A percentile compares a stretch with the other conserved stretches of the same genome.
phyloP scores from a whole-genome alignment of 2,113 vertebrate genomes.

The Cebus imitator region DNA sequence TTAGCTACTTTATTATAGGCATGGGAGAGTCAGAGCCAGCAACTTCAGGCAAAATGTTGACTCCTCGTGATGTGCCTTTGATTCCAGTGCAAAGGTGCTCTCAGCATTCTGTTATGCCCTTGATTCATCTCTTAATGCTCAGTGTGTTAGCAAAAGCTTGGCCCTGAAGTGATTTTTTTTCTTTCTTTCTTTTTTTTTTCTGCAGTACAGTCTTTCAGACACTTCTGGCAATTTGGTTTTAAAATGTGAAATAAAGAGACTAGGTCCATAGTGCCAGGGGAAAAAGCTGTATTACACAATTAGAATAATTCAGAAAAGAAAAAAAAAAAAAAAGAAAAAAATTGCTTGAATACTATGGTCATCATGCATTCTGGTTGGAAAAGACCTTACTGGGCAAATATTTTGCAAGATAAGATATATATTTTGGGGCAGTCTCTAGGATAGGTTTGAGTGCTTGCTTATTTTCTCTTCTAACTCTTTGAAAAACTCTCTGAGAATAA shows the following conservation, averaged over 20 bases:
- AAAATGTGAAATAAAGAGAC: constrained; percentile 54
- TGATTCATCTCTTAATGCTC: constrained; percentile 46
- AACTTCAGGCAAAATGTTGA: constrained; percentile 64
- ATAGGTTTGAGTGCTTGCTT: not conserved
- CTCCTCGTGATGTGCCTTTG: constrained; percentile 1
- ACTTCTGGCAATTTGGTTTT: constrained; percentile 60
- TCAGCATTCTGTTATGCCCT: not conserved
- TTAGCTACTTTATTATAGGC: constrained; percentile 46
- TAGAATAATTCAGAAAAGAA: not conserved
- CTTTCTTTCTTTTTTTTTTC: not conserved
- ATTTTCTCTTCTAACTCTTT: not conserved
- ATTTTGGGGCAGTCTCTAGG: not conserved
- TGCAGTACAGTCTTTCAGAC: constrained; percentile 52
- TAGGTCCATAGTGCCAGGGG: not conserved
- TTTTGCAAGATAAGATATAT: not conserved
- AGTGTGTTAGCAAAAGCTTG: constrained; percentile 48
- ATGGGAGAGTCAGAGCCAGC: not conserved
- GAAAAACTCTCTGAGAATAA: not conserved
- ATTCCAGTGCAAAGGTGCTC: constrained; percentile 27
- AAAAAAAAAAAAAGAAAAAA: not conserved
- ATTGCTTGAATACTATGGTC: not conserved
- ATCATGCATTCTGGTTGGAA: constrained; percentile 15
- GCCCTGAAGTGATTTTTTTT: not conserved
- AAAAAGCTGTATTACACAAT: not conserved
- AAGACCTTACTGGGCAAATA: constrained; percentile 15